Base-by-base conservation (phyloP, 2,888 invertebrate genomes). In the Tenthredo mesomela region DNA sequence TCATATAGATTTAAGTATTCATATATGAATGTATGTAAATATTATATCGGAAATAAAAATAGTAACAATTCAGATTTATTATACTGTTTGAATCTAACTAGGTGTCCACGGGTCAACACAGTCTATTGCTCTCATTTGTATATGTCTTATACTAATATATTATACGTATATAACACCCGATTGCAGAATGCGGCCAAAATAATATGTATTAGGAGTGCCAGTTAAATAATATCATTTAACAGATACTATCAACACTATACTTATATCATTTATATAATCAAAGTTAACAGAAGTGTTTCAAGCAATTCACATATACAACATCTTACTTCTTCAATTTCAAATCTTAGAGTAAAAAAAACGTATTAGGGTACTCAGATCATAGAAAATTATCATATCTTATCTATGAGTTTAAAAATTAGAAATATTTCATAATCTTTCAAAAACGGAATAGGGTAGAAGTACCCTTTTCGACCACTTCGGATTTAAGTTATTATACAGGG, bases 101-200 rank as follows among this genome's bases (percentile, higher is more conserved):
- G 84, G 82, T 86, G 87, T 86, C 82, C 87, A 84, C 89, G 85
- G 90, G 89, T 89, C 91, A 91, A 91, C 88, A 87, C 86, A 88
- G 88, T 86, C 88, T 90, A 91, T 91, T 91, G 82, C 82, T 82
- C 82, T 70, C 70, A 82, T 67, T 82, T 73, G 43, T 73, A 29
- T 73, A 12, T 12, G 29, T 67, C 15, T 67, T 80, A 33, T 33
- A 33, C 2, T 80, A 21, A 29, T 29, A 29, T 29, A 29, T 29
- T 33, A 61, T 9, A 61, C n/a, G 15, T 40, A 15, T 40, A 18
- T 77, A 61, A 40, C 29, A 89, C 89, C 86, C 85, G 85, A 84
- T 80, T 82, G 65, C 85, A 85, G 90, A 91, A 91, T 91, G 91
- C 91, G 91, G 91, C 91, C 91, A 91, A 91, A 90, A 91, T 88